Evolutionary conservation across 1,140 invertebrate species (phyloP).

Genomic region (Leptopilina clavipes): DNA sequence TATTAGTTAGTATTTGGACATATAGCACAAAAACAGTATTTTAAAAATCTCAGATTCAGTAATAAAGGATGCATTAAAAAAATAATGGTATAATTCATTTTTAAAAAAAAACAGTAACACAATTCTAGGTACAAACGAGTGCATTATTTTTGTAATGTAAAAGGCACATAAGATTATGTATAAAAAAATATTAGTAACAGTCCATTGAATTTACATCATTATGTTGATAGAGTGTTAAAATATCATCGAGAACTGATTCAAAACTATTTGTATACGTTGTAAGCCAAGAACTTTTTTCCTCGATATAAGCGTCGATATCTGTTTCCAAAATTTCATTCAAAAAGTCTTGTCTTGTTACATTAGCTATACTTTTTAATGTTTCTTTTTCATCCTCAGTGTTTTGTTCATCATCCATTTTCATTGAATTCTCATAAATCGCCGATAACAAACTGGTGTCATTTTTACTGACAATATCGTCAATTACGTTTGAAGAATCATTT

Average conservation of each 20-base stretch:
- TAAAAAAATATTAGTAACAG: constrained; percentile 76
- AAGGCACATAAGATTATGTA: not conserved
- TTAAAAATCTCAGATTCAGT: not conserved
- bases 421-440: constrained; percentile 74
- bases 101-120: not conserved
- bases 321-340: constrained; percentile 73
- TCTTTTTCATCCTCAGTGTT: constrained; percentile 58
- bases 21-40: constrained; percentile 1
- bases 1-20: not conserved
- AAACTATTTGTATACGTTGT: constrained; percentile 77
- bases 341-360: constrained; percentile 76
- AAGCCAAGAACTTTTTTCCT: constrained; percentile 77
- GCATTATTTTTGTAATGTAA: not conserved
- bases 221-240: constrained; percentile 76
- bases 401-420: constrained; percentile 65
- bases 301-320: constrained; percentile 76
- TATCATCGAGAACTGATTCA: constrained; percentile 80
- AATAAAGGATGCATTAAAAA: constrained; percentile 4
- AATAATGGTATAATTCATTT: constrained; percentile 20
- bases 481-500: constrained; percentile 59
- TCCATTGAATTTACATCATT: constrained; percentile 78
- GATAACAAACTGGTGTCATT: constrained; percentile 78
- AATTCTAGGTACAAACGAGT: constrained; percentile 3
- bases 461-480: constrained; percentile 68
- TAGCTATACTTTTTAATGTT: constrained; percentile 68